These are phyloP conservation scores for Columba janthina DNA, from an alignment of 2,113 vertebrate genomes.

Conservation along the genomic window DNA sequence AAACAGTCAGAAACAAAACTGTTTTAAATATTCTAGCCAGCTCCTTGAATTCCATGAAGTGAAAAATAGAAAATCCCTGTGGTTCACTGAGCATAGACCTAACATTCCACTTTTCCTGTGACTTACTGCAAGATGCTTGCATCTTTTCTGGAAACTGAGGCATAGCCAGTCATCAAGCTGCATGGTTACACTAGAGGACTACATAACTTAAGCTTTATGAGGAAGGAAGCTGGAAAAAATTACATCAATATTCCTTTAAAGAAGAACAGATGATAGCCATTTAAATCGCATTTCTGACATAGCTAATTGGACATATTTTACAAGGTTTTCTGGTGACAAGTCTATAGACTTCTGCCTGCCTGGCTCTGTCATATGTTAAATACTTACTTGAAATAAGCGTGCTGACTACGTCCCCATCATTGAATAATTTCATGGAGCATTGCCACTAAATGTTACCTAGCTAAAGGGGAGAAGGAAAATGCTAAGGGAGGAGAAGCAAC, in stretches of 20 bases:
- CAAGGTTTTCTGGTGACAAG: background rate
- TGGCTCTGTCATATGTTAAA: background rate
- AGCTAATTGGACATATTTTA: background rate
- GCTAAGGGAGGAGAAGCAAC: background rate
- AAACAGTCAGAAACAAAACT: background rate
- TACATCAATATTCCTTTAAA: background rate
- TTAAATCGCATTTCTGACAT: background rate
- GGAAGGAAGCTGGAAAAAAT: background rate
- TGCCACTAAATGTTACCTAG: background rate
- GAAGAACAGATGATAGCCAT: background rate
- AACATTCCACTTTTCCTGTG: background rate
- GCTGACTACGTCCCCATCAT: background rate
- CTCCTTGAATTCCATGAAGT: background rate
- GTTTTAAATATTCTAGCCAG: background rate
- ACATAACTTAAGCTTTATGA: background rate
- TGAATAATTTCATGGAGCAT: background rate
- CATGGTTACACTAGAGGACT: background rate
- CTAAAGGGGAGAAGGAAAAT: background rate
- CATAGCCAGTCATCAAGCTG: background rate
- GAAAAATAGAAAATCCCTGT: background rate
- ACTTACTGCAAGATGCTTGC: background rate
- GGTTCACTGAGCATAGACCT: background rate
- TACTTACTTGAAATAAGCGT: background rate
- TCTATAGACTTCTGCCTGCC: background rate
- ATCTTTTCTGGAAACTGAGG: background rate